These are phyloP conservation scores for Lycodopsis pacificus DNA, from an alignment of 2,797 vertebrate species.

Conservation along the genomic window DNA sequence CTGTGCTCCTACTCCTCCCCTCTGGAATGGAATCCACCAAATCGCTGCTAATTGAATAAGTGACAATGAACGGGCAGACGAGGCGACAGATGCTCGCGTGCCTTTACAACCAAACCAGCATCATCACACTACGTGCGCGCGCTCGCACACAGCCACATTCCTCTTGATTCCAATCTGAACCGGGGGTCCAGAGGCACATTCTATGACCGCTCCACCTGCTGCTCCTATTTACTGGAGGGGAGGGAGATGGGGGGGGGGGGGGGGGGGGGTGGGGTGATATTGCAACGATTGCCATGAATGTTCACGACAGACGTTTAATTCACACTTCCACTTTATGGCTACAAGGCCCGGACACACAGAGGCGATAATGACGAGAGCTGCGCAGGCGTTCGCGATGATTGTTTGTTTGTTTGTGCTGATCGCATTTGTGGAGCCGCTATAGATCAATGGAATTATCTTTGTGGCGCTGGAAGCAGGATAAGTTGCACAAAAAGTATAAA, in stretches of 20 bases:
- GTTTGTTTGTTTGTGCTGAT: conserved; percentile 59
- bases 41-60: conserved; percentile 93
- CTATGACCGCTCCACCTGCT: conserved; percentile 91
- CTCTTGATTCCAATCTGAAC: conserved; percentile 69
- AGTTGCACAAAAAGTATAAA: conserved; percentile 53
- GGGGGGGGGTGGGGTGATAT: not conserved
- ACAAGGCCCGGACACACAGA: conserved; percentile 28
- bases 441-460: conserved; percentile 54
- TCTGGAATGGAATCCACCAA: conserved; percentile 71
- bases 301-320: conserved; percentile 86
- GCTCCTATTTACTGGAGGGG: conserved; percentile 82
- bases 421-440: conserved; percentile 24
- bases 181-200: conserved; percentile 74
- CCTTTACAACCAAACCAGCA: conserved; percentile 90
- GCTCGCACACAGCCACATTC: conserved; percentile 74
- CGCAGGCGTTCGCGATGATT: conserved; percentile 4
- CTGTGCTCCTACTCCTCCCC: conserved; percentile 60
- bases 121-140: conserved; percentile 19
- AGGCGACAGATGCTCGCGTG: conserved; percentile 98
- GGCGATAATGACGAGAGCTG: conserved; percentile 31
- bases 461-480: conserved; percentile 19
- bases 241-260: not conserved
- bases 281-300: conserved; percentile 64
- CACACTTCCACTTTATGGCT: conserved; percentile 84
- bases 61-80: conserved; percentile 90